phyloP scores from a whole-genome alignment of 2,113 vertebrate species.

The Varanus salvator region DNA sequence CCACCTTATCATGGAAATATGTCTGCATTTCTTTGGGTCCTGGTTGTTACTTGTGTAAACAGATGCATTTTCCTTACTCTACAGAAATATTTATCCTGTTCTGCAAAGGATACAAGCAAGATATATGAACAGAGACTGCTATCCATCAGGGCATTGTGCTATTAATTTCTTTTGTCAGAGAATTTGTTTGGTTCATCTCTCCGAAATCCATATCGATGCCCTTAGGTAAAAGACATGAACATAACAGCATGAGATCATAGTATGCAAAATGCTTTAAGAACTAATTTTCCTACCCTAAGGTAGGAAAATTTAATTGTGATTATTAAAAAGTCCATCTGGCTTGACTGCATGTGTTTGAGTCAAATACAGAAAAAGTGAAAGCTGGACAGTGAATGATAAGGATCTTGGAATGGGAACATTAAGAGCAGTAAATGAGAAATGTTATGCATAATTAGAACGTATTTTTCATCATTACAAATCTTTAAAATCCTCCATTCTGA shows the following conservation, averaged over 20 bases:
- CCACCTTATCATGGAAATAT: not conserved
- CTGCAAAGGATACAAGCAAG: not conserved
- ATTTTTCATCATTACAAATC: not conserved
- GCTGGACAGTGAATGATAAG: not conserved
- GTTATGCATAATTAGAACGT: not conserved
- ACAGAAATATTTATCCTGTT: constrained; percentile 4
- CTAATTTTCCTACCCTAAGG: not conserved
- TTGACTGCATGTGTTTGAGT: constrained; percentile 2
- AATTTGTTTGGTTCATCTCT: not conserved
- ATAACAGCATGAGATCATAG: constrained; percentile 1
- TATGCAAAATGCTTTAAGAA: constrained; percentile 2
- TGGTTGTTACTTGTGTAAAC: not conserved
- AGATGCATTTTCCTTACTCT: not conserved
- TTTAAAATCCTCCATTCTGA: not conserved
- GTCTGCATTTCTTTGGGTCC: not conserved
- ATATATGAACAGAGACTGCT: not conserved
- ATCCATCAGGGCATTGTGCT: not conserved
- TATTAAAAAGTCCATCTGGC: constrained; percentile 5
- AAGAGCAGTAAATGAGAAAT: not conserved
- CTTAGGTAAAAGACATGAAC: not conserved
- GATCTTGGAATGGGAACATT: not conserved
- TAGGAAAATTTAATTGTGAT: not conserved
- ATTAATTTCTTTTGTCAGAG: not conserved
- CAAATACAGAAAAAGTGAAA: not conserved
- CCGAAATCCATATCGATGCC: not conserved